phyloP scores from a whole-genome alignment of 2,888 invertebrate genomes.

The Tenthredo notha region DNA sequence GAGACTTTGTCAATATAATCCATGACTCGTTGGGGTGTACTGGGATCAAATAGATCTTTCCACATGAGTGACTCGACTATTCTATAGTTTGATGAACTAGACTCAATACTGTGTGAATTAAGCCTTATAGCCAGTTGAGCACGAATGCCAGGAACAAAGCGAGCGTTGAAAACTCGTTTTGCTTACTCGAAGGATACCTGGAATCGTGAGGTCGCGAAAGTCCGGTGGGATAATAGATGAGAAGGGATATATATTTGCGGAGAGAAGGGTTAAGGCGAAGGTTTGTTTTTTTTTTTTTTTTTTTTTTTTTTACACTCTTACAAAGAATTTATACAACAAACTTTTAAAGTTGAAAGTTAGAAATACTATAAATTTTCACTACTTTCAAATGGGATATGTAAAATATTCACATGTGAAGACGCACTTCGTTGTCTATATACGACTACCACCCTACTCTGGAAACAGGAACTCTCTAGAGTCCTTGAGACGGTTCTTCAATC shows the following conservation, averaged over 20 bases:
- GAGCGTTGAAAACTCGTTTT: slow-evolving; percentile 42
- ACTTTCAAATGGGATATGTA: not conserved
- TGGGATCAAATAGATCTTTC: not conserved
- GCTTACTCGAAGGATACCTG: slow-evolving; percentile 47
- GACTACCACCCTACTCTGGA: not conserved
- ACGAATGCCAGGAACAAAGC: slow-evolving; percentile 47
- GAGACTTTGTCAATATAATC: not conserved
- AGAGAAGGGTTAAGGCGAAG: slow-evolving; percentile 8
- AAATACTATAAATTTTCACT: not conserved
- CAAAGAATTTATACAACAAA: too few species aligned
- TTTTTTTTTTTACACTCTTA: too few species aligned
- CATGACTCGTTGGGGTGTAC: not conserved
- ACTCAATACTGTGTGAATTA: slow-evolving; percentile 2
- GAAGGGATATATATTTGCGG: not conserved
- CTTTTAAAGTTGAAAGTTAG: not conserved
- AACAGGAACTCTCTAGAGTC: slow-evolving; percentile 22
- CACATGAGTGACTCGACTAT: not conserved
- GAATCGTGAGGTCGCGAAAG: slow-evolving; percentile 39
- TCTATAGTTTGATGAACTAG: not conserved
- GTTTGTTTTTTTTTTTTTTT: too few species aligned
- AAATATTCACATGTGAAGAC: not conserved
- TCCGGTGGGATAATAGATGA: slow-evolving; percentile 39
- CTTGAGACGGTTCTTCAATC: slow-evolving; percentile 46
- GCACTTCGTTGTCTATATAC: not conserved
- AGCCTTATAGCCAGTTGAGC: slow-evolving; percentile 12